Base-by-base conservation (phyloP, 2,888 invertebrate genomes). In the Himalopsyche tibetana region DNA sequence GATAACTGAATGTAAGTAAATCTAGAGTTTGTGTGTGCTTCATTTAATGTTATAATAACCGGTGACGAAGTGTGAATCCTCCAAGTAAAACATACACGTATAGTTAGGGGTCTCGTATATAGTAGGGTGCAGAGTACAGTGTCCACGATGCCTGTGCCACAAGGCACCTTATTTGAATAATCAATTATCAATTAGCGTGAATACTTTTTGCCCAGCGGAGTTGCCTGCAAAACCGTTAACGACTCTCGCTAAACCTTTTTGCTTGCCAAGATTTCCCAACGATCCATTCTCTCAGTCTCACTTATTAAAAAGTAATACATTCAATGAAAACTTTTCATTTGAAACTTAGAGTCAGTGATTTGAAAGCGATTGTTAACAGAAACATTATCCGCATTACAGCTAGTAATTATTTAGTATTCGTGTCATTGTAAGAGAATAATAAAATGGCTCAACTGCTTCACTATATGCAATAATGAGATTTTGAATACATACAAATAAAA, bases 101-200 rank as follows among this genome's bases (percentile, higher is more conserved):
- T 6, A 63, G 19, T 9, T 19, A 63, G 28, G 63, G 28, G 63
- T 63, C 63, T 63, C 63, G 63, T 63, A 63, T 19, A 63, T 56
- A n/a, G 56, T 56, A 56, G n/a, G 4, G 15, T 63, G 63, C 19
- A 63, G 51, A 63, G 63, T 19, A 63, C 63, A 63, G 28, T 63
- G 63, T 63, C 63, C 56, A 56, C 56, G 56, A 19, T 56, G 56
- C 56, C 63, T 19, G 63, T 63, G 28, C 19, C 63, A 80, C 40
- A n/a, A 17, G 83, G 28, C 74, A 45, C 51, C 80, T 84, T 79
- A 84, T 84, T 84, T 74, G 84, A 84, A 84, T 84, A 84, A 84
- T 84, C 84, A 84, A 84, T 84, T 84, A 84, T 84, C 80, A 84
- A 84, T 84, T 84, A 74, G 84, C 63, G 63, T 79, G 84, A 51